Conservation (phyloP, 30 jellyfish, hydroid and myxozoan genomes). For the Aurelia aurita region DNA sequence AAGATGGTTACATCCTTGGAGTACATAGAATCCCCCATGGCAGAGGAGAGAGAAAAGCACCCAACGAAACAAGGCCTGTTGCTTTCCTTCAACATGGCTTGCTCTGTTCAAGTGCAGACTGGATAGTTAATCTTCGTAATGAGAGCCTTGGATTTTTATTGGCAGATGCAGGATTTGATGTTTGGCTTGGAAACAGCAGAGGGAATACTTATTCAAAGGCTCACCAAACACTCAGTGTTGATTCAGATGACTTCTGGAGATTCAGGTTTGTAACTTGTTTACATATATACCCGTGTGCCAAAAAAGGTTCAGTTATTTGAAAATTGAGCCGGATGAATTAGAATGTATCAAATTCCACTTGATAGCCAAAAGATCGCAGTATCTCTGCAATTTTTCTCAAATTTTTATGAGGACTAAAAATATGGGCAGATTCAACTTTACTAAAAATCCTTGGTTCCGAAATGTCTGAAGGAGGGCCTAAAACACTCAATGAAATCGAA, state of each 20-base stretch:
- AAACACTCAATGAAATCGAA: too few relatives aligned
- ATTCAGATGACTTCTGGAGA: conserved; percentile 85
- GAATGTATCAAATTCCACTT: too few relatives aligned
- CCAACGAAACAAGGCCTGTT: conserved; percentile 41
- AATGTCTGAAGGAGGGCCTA: too few relatives aligned
- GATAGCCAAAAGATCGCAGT: too few relatives aligned
- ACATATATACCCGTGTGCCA: too few relatives aligned
- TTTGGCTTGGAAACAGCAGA: conserved; percentile 97
- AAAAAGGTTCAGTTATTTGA: too few relatives aligned
- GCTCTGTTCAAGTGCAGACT: conserved; percentile 85
- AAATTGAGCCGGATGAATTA: too few relatives aligned
- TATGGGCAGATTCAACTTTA: too few relatives aligned
- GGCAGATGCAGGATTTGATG: conserved; percentile 95
- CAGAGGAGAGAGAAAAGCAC: conserved; percentile 42
- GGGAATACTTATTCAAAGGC: conserved; percentile 89
- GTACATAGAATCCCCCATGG: conserved; percentile 95
- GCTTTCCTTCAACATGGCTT: conserved; percentile 92
- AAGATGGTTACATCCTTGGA: conserved; percentile 92
- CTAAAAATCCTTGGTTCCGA: too few relatives aligned
- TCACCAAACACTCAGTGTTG: conserved; percentile 61
- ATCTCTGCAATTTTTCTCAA: too few relatives aligned
- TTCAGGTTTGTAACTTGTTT: conserved; percentile 72
- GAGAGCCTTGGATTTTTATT: conserved; percentile 89
- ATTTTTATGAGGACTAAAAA: too few relatives aligned
- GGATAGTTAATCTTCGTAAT: conserved; percentile 79